These are phyloP conservation scores for Carpatolechia fugitivella DNA, from an alignment of 2,888 invertebrate genomes.

Conservation along the genomic window DNA sequence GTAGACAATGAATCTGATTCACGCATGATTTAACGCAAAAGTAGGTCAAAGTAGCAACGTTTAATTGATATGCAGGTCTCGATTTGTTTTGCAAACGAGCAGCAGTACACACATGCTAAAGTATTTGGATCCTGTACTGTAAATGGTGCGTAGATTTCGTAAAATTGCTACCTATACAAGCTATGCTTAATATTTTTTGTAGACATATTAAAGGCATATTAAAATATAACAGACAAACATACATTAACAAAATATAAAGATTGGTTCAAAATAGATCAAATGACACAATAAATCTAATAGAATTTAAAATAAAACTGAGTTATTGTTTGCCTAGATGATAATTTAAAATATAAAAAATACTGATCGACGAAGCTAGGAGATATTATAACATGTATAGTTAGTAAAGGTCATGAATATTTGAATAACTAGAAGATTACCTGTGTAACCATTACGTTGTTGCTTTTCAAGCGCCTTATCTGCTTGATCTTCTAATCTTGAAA, in stretches of 20 bases:
- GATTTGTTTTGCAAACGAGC: slow-evolving; percentile 49
- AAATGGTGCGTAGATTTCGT: slow-evolving; percentile 37
- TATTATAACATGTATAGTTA: too few relatives aligned
- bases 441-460: slow-evolving; percentile 42
- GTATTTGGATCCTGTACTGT: slow-evolving; percentile 37
- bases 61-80: slow-evolving; percentile 62
- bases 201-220: neutral
- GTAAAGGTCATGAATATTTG: too few relatives aligned
- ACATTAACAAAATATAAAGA: too few relatives aligned
- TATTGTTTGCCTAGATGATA: too few relatives aligned
- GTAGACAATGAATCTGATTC: slow-evolving; percentile 27
- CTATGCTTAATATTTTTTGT: neutral
- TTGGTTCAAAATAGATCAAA: too few relatives aligned
- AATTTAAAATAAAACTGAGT: too few relatives aligned
- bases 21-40: slow-evolving; percentile 44
- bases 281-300: too few relatives aligned
- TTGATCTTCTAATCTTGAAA: slow-evolving; percentile 53
- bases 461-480: slow-evolving; percentile 38
- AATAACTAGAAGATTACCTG: too few relatives aligned
- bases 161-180: slow-evolving; percentile 22
- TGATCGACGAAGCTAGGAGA: too few relatives aligned
- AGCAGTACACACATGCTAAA: slow-evolving; percentile 34
- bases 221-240: too few relatives aligned
- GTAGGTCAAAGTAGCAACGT: slow-evolving; percentile 48
- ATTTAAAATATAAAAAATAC: too few relatives aligned